Evolutionary conservation across 2,113 vertebrate genomes (phyloP), one percentile per base, ranked within the genome.

Genomic region (Pipa parva): DNA sequence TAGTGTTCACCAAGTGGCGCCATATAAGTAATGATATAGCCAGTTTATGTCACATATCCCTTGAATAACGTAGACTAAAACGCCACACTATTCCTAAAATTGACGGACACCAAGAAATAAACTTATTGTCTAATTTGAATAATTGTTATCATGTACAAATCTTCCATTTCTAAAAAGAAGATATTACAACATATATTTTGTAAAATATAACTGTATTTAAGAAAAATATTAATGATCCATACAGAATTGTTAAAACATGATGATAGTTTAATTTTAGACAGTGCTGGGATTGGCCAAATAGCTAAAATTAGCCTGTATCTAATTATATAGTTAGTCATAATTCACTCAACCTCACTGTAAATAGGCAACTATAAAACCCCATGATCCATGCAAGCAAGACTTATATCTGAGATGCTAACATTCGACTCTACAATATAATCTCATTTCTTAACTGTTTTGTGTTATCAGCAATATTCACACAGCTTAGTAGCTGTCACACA

Each of bases 301-400:
- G 56, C 29, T 59, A 46, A 60, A 26, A 25, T 39, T 26, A 12
- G 65, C 56, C 37, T 31, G 39, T 39, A 46, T 27, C 46, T 68
- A 59, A 59, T 60, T 60, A 59, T 51, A 42, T 50, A 59, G 65
- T 68, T 56, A 68, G 59, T 68, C 57, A 68, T n/a, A 17, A 68
- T 51, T 68, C 65, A 68, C 46, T 27, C 18, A 51, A 22, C 15
- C 45, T 60, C 59, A 59, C 36, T 68, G 56, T 51, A 59, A 68
- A 68, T 68, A 60, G 45, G 51, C 56, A 27, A 12, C 21, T 37
- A 50, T 22, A 68, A 52, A 52, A n/a, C n/a, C 46, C 56, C 46
- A 52, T 60, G 46, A 68, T 52, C 65, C 56, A 60, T 68, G 65
- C 65, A 59, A 68, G 58, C 58, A 48, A 13, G 54, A 18, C 28